These are phyloP conservation scores for Odontomyia ornata DNA, from an alignment of 2,888 invertebrate species.

Conservation along the genomic window DNA sequence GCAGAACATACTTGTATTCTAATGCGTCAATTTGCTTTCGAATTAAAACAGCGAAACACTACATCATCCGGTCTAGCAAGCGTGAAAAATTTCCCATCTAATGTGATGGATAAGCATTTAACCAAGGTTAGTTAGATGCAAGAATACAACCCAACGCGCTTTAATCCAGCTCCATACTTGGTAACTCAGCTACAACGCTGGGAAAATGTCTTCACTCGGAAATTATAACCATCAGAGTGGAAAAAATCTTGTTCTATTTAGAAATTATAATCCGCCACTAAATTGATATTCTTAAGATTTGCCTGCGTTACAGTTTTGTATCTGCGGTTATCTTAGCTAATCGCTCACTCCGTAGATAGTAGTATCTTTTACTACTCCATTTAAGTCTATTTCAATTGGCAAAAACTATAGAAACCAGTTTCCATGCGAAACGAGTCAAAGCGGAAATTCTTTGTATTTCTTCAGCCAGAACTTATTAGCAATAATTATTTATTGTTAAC, in stretches of 20 bases:
- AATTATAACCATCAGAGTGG: conserved; percentile 12
- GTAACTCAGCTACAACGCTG: not conserved
- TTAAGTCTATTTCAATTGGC: too few relatives aligned
- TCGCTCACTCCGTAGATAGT: too few relatives aligned
- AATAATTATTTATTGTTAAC: not conserved
- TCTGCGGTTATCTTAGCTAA: not conserved
- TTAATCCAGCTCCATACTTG: not conserved
- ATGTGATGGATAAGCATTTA: not conserved
- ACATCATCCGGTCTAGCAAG: conserved; percentile 37
- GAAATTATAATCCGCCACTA: not conserved
- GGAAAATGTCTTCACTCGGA: conserved; percentile 14
- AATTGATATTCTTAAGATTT: not conserved
- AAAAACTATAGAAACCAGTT: not conserved
- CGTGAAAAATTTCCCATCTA: conserved; percentile 31
- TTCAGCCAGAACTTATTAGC: not conserved
- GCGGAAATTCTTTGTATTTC: not conserved
- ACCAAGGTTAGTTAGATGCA: not conserved
- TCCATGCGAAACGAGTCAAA: not conserved
- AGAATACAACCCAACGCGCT: not conserved
- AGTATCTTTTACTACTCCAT: too few relatives aligned
- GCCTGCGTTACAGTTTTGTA: not conserved
- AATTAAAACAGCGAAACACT: not conserved
- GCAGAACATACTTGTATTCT: conserved; percentile 9
- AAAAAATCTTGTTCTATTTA: conserved; percentile 23
- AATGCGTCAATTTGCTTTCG: conserved; percentile 36